phyloP scores from a whole-genome alignment of 2,888 invertebrate genomes.

The Drosophila meridiana region DNA sequence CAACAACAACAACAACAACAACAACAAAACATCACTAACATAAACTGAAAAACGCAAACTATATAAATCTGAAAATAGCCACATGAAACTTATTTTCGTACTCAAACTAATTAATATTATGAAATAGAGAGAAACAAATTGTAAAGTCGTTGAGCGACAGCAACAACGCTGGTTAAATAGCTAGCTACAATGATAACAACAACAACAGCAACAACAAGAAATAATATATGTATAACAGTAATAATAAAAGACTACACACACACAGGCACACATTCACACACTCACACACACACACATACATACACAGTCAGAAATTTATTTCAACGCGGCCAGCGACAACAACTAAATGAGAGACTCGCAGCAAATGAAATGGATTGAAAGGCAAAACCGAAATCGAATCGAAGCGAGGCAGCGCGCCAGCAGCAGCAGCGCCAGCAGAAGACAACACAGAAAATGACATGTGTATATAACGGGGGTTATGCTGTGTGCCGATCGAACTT shows the following conservation, averaged over 20 bases:
- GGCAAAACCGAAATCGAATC: conserved; percentile 45
- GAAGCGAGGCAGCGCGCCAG: conserved; percentile 18
- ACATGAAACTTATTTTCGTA: conserved; percentile 55
- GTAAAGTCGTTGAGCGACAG: conserved; percentile 34
- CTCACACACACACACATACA: conserved; percentile 20
- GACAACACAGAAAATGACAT: conserved; percentile 9
- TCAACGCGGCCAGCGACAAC: conserved; percentile 26
- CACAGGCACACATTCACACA: conserved; percentile 26
- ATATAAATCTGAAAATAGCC: conserved; percentile 55
- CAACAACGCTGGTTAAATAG: conserved; percentile 21
- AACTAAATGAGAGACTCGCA: conserved; percentile 54
- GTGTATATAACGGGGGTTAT: neutral
- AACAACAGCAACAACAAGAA: conserved; percentile 13
- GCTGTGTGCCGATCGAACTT: conserved; percentile 13
- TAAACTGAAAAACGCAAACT: conserved; percentile 27
- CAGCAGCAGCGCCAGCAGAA: conserved; percentile 17
- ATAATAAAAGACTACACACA: conserved; percentile 37
- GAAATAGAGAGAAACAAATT: conserved; percentile 17
- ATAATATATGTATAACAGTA: conserved; percentile 23
- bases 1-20: neutral
- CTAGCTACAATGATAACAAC: conserved; percentile 20
- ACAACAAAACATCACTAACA: neutral
- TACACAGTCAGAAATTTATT: conserved; percentile 28
- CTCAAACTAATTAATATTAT: conserved; percentile 40
- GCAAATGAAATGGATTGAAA: conserved; percentile 46